Evolutionary conservation across 2,797 vertebrate genomes (phyloP), one percentile per base, ranked within the genome.

Genomic region (Champsocephalus gunnari): DNA sequence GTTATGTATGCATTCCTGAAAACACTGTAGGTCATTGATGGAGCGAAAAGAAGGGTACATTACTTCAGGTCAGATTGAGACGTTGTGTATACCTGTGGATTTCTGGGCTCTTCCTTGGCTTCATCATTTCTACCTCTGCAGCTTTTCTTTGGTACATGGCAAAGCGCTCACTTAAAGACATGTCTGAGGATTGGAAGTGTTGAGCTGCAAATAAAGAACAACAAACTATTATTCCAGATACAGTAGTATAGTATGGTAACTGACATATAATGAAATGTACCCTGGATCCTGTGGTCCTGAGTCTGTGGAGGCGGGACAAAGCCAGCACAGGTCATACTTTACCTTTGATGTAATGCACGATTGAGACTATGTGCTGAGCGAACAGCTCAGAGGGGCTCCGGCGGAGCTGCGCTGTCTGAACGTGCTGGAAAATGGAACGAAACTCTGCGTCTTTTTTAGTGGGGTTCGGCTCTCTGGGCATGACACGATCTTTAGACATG

Each of bases 341-440:
- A 98, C 98, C 98, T 98, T 98, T 97, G 71, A 99, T 98, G 47
- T 99, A 98, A 82, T 99, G 98, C 86, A 99, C 98, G 47, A 99
- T 98, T 4, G 97, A 98, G 93, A 99, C 98, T 62, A 99, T 97
- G 83, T 99, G 98, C 88, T 99, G 98, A 80, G 98, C 97, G 81
- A 99, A 99, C 41, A 99, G 92, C 79, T 99, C 98, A 0, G 97
- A 97, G 3, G 98, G 98, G 80, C 97, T 99, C 19, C 96, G 93
- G 55, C 96, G 96, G 11, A 98, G 96, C 93, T 98, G 97, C 21
- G 96, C 92, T 5, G 97, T 95, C 88, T 99, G 97, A 88, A 99
- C 96, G 14, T 99, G 97, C 77, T 99, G 97, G 92, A 99, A 99
- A 92, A 99, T 97, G 1, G 98, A 99, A 61, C 96, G 97, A 75